phyloP scores from a whole-genome alignment of 2,113 vertebrate species.

The Hiodon tergisus region DNA sequence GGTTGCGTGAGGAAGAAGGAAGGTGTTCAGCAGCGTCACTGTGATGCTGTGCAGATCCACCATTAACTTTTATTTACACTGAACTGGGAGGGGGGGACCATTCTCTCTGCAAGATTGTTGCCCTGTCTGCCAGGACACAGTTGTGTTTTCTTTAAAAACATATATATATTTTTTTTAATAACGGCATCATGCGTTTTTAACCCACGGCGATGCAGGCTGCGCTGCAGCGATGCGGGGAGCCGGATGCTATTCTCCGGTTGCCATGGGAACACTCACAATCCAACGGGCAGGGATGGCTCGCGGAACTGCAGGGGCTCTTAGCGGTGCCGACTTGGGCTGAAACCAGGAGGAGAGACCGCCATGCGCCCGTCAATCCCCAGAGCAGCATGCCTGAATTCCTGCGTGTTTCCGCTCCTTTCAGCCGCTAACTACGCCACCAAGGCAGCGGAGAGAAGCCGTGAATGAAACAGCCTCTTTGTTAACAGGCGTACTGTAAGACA shows the following conservation, averaged over 20 bases:
- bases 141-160: neutral
- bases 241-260: conserved; percentile 51
- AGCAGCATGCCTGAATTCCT: neutral
- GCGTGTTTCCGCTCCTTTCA: too few species aligned
- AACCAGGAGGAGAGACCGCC: conserved; percentile 34
- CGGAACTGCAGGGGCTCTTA: neutral
- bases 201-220: conserved; percentile 15
- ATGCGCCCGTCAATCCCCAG: neutral
- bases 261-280: conserved; percentile 57
- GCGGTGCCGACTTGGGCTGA: conserved; percentile 41
- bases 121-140: neutral
- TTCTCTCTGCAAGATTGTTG: neutral
- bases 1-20: conserved; percentile 3
- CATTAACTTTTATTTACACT: neutral
- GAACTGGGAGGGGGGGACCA: neutral
- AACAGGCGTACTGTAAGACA: neutral
- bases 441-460: neutral
- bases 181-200: neutral
- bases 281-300: conserved; percentile 36
- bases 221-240: conserved; percentile 31
- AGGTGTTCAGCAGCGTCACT: conserved; percentile 8
- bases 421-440: too few species aligned
- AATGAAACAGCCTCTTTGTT: neutral
- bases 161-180: neutral
- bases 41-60: neutral